Evolutionary conservation across 2,888 invertebrate species (phyloP), one percentile per base, ranked within the genome.

Genomic region (Myathropa florea): DNA sequence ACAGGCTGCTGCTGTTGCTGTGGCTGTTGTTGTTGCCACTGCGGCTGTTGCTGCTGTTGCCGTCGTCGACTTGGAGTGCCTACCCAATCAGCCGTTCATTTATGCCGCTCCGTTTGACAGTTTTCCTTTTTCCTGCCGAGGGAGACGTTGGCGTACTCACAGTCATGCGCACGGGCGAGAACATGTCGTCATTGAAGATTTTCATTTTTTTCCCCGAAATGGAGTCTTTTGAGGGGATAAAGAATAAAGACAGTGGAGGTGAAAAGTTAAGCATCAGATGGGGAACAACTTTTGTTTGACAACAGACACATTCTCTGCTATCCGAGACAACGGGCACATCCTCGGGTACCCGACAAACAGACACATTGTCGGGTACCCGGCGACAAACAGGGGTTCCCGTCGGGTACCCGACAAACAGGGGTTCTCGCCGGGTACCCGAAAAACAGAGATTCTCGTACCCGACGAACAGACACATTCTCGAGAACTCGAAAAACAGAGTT

Each of bases 31-130:
- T 46, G 12, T n/a, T 18, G 46, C 46, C 18, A 18, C 46, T 18
- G 18, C 46, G 7, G 2, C 46, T 46, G 33, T 33, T 33, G 12
- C 33, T 33, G 12, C 33, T 12, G 12, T 12, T 18, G 64, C 23
- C 18, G 60, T 23, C 23, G 63, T 26, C 72, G 79, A 76, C 30
- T 39, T 53, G 68, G 55, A 77, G 64, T 77, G 85, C 53, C 72
- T 76, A 77, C 68, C 72, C 85, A 85, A 81, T 81, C 84, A 84
- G 81, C 59, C 71, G 76, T 77, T 81, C 76, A 72, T 81, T 84
- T 81, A 57, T 77, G 71, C 81, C 81, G 67, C 63, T 23, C 68
- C 77, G 68, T 73, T 73, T 85, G 85, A 85, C 85, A 85, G 85
- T 82, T 77, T 77, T 81, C 72, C 77, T 77, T 82, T 85, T 81